Evolutionary conservation across 1,140 invertebrate species (phyloP).

Genomic region (Linepithema humile): DNA sequence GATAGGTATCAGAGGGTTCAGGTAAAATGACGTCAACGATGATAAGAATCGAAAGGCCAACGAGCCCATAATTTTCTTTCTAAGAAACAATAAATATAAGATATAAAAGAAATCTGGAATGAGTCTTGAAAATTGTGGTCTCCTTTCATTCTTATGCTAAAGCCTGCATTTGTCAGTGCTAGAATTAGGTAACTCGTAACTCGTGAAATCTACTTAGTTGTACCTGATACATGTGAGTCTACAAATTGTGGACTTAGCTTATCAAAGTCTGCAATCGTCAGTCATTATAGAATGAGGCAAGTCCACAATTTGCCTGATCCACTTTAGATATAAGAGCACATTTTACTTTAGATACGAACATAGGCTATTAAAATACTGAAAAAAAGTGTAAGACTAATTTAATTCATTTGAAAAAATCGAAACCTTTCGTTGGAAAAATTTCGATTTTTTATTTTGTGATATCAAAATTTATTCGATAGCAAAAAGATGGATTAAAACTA

Average conservation of each 20-base stretch:
- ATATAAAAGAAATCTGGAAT: not conserved
- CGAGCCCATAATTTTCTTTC: not conserved
- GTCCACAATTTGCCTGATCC: not conserved
- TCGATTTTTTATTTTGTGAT: not conserved
- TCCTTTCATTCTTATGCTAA: not conserved
- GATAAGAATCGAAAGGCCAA: not conserved
- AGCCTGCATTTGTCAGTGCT: conserved; percentile 1
- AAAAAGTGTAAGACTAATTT: not conserved
- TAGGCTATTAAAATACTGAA: not conserved
- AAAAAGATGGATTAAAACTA: not conserved
- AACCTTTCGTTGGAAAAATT: not conserved
- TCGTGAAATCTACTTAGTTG: no score
- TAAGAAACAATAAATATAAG: not conserved
- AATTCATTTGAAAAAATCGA: not conserved
- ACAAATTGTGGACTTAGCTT: no score
- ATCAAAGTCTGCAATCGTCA: no score
- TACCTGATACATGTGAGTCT: no score
- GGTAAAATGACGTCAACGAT: no score
- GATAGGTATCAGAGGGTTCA: no score
- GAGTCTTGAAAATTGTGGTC: not conserved
- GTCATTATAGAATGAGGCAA: no score
- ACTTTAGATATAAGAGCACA: not conserved
- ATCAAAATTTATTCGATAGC: not conserved
- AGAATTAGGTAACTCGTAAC: no score
- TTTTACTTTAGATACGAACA: not conserved